Evolutionary conservation across 2,888 invertebrate genomes (phyloP).

Genomic region (Hyalella azteca): DNA sequence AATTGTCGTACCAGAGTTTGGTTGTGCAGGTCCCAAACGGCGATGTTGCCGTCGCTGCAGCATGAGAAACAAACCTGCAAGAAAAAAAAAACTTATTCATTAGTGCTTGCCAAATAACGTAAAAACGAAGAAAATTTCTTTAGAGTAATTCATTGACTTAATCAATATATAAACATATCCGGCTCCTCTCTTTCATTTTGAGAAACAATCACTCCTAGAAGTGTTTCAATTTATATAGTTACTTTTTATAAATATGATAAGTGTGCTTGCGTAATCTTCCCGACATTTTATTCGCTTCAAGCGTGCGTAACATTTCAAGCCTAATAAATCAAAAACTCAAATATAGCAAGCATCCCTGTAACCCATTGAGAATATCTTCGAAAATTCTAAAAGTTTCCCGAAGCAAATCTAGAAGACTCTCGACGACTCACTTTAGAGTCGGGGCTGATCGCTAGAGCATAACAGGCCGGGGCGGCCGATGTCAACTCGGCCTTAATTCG

Average conservation of each 20-base stretch:
- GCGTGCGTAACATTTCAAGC: too few species aligned
- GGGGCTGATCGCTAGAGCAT: constrained; percentile 94
- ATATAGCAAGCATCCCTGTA: background rate
- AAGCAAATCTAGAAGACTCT: background rate
- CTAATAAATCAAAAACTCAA: too few species aligned
- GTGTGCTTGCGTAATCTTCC: too few species aligned
- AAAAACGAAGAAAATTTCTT: too few species aligned
- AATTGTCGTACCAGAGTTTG: constrained; percentile 65
- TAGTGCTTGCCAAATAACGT: too few species aligned
- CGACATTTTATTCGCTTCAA: too few species aligned
- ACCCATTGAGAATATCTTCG: background rate
- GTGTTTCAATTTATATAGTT: too few species aligned
- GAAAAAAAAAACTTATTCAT: constrained; percentile 62
- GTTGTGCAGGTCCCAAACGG: constrained; percentile 69
- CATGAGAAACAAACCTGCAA: constrained; percentile 84
- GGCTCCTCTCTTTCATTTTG: too few species aligned
- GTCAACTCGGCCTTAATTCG: constrained; percentile 91
- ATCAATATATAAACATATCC: too few species aligned
- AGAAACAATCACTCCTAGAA: too few species aligned
- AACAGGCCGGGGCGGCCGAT: constrained; percentile 93
- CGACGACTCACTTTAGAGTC: constrained; percentile 76
- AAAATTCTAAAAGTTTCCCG: background rate
- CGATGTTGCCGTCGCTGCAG: constrained; percentile 85
- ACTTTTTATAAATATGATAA: too few species aligned
- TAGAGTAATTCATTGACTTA: too few species aligned